Evolutionary conservation across 2,888 invertebrate genomes (phyloP), one percentile per base, ranked within the genome.

Genomic region (Lampropteryx suffumata): DNA sequence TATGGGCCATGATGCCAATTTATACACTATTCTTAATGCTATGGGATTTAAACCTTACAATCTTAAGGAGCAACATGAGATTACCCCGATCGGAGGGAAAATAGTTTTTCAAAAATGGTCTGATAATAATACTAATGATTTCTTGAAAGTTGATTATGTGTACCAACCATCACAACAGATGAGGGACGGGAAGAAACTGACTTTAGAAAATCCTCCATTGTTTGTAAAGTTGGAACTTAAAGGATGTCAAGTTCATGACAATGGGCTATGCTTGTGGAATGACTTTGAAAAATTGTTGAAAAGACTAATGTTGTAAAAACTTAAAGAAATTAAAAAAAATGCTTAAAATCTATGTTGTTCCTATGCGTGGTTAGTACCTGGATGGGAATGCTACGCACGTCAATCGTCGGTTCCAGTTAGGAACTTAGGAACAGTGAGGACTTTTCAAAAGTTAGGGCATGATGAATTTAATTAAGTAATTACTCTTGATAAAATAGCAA

Each of bases 1-100:
- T 0, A 84, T 87, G 82, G 89, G 86, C 0, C 89, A 90, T 52
- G 88, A 88, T 64, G 81, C 84, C 1, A 90, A 89, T 51, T 67
- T 88, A 2, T 82, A 79, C 30, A 84, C 86, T 0, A 32, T 88
- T 0, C 50, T 87, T 0, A 79, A 71, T 2, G 65, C 74, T 6
- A 63, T 90, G 58, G 49, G 61, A 13, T 76, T 88, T 32, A 76
- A 74, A 48, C 62, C 73, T 0, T 86, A 76, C 53, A 45, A 1
- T 1, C 65, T 90, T 3, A 52, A 55, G 8, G 56, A 79, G 4
- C 87, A 84, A 32, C 63, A 75, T 54, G 83, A 87, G 62, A 57
- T 67, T 1, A 68, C 70, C 0, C 89, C 89, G 0, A 65, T 80
- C 0, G 84, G 89, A 0, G 86, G 89, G 0, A 89, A 88, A 55